These are phyloP conservation scores for Acanthosoma haemorrhoidale DNA, from an alignment of 2,888 invertebrate species.

Conservation along the genomic window DNA sequence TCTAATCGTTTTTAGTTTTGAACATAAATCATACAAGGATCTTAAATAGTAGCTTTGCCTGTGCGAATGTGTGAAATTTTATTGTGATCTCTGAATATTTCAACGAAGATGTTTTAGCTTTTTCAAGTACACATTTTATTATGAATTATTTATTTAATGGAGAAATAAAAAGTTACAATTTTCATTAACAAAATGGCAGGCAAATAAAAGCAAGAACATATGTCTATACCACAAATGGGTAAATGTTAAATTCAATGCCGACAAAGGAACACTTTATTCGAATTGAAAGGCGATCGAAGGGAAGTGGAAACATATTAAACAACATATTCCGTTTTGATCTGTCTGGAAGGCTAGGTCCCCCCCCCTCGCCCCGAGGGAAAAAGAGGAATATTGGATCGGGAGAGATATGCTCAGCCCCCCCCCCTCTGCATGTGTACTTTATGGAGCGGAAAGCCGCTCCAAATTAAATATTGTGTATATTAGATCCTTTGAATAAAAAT, in stretches of 20 bases:
- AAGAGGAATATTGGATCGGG: neutral
- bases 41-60: no score
- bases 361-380: neutral
- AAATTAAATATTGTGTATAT: constrained; percentile 22
- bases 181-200: no score
- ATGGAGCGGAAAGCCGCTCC: constrained; percentile 15
- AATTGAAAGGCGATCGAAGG: neutral
- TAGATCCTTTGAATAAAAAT: constrained; percentile 23
- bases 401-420: neutral
- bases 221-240: no score
- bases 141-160: no score
- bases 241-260: neutral
- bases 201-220: no score
- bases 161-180: no score
- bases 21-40: no score
- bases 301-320: constrained; percentile 12
- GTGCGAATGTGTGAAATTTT: no score
- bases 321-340: constrained; percentile 11
- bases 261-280: constrained; percentile 5
- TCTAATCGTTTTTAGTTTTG: no score
- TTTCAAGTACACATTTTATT: no score
- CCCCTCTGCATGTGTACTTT: constrained; percentile 11
- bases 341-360: constrained; percentile 1
- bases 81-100: no score
- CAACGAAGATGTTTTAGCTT: no score